A percentile compares a stretch with the other conserved stretches of the same genome.
Evolutionary conservation across 2,113 vertebrate species (phyloP).

Genomic region (Girardinichthys multiradiatus): DNA sequence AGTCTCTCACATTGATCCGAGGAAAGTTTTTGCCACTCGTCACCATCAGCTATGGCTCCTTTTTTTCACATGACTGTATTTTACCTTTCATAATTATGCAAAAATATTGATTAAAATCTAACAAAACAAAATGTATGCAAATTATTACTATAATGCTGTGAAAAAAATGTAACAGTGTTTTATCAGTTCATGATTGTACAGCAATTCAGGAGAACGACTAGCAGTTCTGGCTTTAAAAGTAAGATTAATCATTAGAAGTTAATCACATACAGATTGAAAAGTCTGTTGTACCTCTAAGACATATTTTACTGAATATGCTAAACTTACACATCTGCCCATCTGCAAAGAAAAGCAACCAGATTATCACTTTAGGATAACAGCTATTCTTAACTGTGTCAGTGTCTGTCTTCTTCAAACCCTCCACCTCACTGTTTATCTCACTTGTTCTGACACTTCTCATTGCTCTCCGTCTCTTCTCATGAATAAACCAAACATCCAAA

Average conservation of each 20-base stretch:
- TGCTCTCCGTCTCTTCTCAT: slow-evolving; percentile 17
- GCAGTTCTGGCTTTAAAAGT: slow-evolving; percentile 55
- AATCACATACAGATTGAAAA: slow-evolving; percentile 55
- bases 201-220: slow-evolving; percentile 14
- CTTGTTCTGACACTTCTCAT: slow-evolving; percentile 11
- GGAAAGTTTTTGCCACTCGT: no score
- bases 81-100: no score
- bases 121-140: neutral
- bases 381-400: slow-evolving; percentile 12
- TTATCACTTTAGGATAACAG: slow-evolving; percentile 42
- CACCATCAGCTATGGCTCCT: no score
- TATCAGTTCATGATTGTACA: neutral
- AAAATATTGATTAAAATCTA: neutral
- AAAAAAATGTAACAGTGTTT: neutral
- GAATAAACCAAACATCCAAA: slow-evolving; percentile 8
- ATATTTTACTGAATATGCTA: slow-evolving; percentile 62
- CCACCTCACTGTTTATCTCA: slow-evolving; percentile 23
- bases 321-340: slow-evolving; percentile 25
- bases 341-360: slow-evolving; percentile 49
- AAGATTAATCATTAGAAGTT: slow-evolving; percentile 52
- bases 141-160: no score
- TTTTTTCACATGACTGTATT: no score
- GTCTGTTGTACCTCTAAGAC: slow-evolving; percentile 42
- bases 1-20: no score
- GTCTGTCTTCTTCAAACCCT: neutral